Evolutionary conservation across 2,888 invertebrate species (phyloP), one percentile per base, ranked within the genome.

Genomic region (Gortyna flavago): DNA sequence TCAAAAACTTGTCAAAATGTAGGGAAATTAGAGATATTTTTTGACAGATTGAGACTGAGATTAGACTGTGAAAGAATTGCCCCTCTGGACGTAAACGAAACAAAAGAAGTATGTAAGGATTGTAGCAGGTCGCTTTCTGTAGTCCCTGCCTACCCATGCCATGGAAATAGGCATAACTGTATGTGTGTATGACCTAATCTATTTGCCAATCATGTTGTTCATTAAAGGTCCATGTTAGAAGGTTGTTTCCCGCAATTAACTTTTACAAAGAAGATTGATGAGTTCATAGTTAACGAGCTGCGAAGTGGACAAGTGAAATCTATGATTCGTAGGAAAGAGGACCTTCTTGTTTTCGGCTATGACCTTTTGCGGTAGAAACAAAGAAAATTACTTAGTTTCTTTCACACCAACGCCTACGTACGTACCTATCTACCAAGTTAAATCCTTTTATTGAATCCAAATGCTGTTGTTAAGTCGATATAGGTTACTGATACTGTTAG

Each of bases 361-460:
- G n/a, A 57, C 11, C 32, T 51, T 59, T 74, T 35, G 2, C 21
- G 25, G n/a, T 32, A 57, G 13, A 44, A 13, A 21, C 8, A 32
- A 32, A 35, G 8, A 64, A 57, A 57, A n/a, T 64, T 44, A n/a
- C 9, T 41, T 0, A 9, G 25, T 9, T 35, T 35, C 21, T 48
- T 57, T 65, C 21, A 68, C 32, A 32, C 9, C 16, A 35, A 48
- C 57, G n/a, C 65, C 4, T n/a, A 48, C 35, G 38, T 67, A 51
- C 54, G n/a, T n/a, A n/a, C n/a, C n/a, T n/a, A n/a, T n/a, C 21
- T 81, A 38, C 38, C 0, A 35, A 38, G 25, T 61, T 16, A 66
- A 77, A 77, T 61, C 35, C 13, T 41, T 66, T 83, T 32, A 83
- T 57, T 65, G 11, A 54, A 72, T 61, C 48, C 9, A 61, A 72